Evolutionary conservation across 2,113 vertebrate species (phyloP), one percentile per base, ranked within the genome.

Genomic region (Pluvianellus socialis): DNA sequence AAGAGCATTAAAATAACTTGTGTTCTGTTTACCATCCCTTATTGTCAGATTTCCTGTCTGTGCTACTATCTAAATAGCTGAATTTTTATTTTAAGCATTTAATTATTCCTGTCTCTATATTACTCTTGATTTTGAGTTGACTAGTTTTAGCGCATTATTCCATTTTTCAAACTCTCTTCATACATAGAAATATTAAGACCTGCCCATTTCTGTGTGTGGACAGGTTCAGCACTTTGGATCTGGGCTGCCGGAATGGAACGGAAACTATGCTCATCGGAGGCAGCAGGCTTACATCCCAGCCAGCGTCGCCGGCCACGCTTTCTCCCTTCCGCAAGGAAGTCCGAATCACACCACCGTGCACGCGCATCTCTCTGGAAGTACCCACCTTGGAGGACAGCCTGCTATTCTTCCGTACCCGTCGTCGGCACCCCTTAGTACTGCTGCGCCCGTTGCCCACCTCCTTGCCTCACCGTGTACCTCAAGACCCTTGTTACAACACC

Each of bases 171-270:
- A 1, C 21, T 17, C 50, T 61, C 38, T 38, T 32, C 52, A 5
- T 22, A 7, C 33, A 44, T 4, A 2, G 50, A 4, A 14, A 27
- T 3, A 2, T 53, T 95, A 80, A 97, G 28, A 22, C 38, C 15
- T 45, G 62, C 55, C 61, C 1, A 0, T 96, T 82, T 97, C 28
- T 95, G 2, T 96, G 55, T 91, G 63, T 76, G 88, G 24, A 58
- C 97, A 99, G 99, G 98, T 99, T 94, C 99, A 99, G 94, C 99
- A 98, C 98, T 99, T 98, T 52, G 97, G 98, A 92, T 98, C 99
- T 79, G 98, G 98, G 95, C 99, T 97, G 95, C 99, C 99, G 96
- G 99, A 99, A 94, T 99, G 99, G 99, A 99, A 99, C 28, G 98
- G 99, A 77, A 99, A 99, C 98, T 99, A 98, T 3, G 95, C 98